Evolutionary conservation across 2,888 invertebrate species (phyloP).

Genomic region (Eupithecia inturbata): DNA sequence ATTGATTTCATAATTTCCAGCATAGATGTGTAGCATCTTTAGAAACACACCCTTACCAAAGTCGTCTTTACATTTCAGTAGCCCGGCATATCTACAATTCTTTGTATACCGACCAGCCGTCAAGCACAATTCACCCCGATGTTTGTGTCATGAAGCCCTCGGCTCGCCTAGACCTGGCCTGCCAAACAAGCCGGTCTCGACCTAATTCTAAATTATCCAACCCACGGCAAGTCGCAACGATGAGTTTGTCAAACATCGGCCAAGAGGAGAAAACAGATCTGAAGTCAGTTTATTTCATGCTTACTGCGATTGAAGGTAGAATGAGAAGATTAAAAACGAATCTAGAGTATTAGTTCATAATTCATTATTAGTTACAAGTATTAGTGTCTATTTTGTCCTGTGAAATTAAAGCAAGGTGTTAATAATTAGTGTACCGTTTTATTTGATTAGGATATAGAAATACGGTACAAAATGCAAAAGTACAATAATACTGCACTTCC

Average conservation of each 20-base stretch:
- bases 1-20: background rate
- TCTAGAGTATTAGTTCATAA: conserved; percentile 29
- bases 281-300: conserved; percentile 63
- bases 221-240: conserved; percentile 29
- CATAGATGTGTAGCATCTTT: background rate
- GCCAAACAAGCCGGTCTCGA: conserved; percentile 53
- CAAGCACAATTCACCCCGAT: conserved; percentile 42
- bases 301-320: conserved; percentile 72
- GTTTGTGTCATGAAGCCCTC: conserved; percentile 71
- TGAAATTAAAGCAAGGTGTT: conserved; percentile 37
- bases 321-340: conserved; percentile 64
- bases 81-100: conserved; percentile 49
- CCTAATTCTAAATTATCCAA: background rate
- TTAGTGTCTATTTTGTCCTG: conserved; percentile 15
- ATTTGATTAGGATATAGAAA: conserved; percentile 44
- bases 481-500: conserved; percentile 14
- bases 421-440: conserved; percentile 45
- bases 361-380: background rate
- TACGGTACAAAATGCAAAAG: conserved; percentile 38
- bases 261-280: conserved; percentile 62
- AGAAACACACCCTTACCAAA: background rate
- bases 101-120: conserved; percentile 24
- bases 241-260: conserved; percentile 63
- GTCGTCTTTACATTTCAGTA: conserved; percentile 52
- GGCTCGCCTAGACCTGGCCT: conserved; percentile 54